phyloP scores from a whole-genome alignment of 1,140 invertebrate genomes.

The Trigoniulus corallinus region DNA sequence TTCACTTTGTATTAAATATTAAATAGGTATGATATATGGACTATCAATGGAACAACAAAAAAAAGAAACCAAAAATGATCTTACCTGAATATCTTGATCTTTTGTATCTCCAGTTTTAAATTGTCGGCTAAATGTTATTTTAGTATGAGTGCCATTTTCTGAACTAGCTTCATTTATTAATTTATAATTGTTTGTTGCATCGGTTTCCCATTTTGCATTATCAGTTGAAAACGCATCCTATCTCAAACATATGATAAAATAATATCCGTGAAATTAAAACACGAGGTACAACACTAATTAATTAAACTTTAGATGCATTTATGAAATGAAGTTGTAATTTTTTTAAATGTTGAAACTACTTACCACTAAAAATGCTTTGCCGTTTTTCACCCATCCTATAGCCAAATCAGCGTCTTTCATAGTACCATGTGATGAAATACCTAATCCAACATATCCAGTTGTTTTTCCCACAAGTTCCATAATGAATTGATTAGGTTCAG shows the following conservation, averaged over 20 bases:
- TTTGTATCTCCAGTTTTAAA: background rate
- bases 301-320: background rate
- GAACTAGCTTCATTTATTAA: background rate
- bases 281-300: too few relatives aligned
- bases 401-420: constrained; percentile 10
- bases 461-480: background rate
- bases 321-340: background rate
- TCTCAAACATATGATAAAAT: background rate
- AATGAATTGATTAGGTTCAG: background rate
- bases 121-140: background rate
- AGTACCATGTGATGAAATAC: constrained; percentile 7
- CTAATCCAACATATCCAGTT: constrained; percentile 10
- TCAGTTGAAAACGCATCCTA: background rate
- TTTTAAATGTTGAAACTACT: too few relatives aligned
- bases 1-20: too few relatives aligned
- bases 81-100: background rate
- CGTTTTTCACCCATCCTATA: constrained; percentile 9
- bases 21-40: too few relatives aligned
- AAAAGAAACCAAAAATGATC: too few relatives aligned
- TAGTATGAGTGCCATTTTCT: background rate
- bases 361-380: constrained; percentile 1
- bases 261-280: too few relatives aligned
- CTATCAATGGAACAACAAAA: too few relatives aligned
- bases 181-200: background rate
- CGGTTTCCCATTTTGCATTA: background rate